Evolutionary conservation across 2,888 invertebrate genomes (phyloP), one percentile per base, ranked within the genome.

Genomic region (Caenorhabditis plicata): DNA sequence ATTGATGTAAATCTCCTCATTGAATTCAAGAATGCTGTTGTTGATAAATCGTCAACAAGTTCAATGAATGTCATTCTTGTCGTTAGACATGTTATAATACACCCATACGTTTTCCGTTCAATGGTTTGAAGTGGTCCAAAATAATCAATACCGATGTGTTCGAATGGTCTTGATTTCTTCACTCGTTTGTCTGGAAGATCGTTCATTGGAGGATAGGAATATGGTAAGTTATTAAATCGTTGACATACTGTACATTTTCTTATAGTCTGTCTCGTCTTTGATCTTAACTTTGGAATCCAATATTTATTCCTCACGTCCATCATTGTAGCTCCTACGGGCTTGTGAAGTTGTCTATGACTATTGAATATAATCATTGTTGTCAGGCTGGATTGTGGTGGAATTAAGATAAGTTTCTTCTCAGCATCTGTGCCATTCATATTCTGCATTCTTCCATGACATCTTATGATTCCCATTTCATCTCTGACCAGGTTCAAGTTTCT

Each of bases 41-140:
- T 38, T 13, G 31, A 44, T 25, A 49, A 19, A 17, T 54, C 49
- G 0, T 13, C n/a, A 3, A 51, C 60, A 1, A 55, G 8, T 54
- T 66, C 68, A 0, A 68, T 38, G 32, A 69, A 55, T 3, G 61
- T 27, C 0, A 60, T 42, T 15, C 68, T 36, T 1, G 60, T 60
- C 0, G 39, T 17, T 8, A 56, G 15, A 36, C 68, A 68, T 11
- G 55, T 55, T 17, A 51, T 50, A 0, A 68, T 19, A 22, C 26
- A n/a, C 7, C 42, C 52, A 25, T 29, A 56, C 2, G 35, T 17
- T 44, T 68, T 62, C 23, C 9, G 11, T 29, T 5, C 9, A 51
- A 4, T 17, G 64, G 64, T 3, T 56, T 47, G n/a, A 51, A 56
- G 29, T 42, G 54, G 36, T 65, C 69, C 15, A 53, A 17, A 41